Conservation (phyloP, 2,113 vertebrate genomes). For the Puntigrus tetrazona region DNA sequence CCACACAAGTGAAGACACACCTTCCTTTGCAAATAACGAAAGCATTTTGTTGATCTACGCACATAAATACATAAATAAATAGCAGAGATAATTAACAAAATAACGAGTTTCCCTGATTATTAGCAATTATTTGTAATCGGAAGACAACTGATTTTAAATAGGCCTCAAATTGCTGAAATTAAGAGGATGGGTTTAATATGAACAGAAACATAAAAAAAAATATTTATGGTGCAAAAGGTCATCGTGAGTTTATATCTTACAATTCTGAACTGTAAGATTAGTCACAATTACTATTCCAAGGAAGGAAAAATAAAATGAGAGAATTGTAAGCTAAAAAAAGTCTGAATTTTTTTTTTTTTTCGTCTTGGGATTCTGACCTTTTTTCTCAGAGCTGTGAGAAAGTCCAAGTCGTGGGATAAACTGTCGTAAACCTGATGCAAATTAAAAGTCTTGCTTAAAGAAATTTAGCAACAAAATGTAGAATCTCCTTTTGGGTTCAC, state of each 20-base stretch:
- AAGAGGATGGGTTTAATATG: neutral
- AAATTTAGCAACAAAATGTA: neutral
- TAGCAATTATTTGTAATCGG: constrained; percentile 49
- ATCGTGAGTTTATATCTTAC: too few relatives aligned
- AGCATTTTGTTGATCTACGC: neutral
- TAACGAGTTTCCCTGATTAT: constrained; percentile 38
- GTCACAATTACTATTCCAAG: neutral
- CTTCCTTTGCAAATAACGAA: neutral
- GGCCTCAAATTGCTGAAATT: neutral
- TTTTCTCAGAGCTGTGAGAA: neutral
- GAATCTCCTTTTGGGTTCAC: neutral
- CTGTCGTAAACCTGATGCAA: neutral
- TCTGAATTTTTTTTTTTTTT: neutral
- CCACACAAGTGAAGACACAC: neutral
- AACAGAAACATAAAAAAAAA: neutral
- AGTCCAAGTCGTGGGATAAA: neutral
- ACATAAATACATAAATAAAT: constrained; percentile 33
- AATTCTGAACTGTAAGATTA: neutral
- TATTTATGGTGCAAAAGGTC: neutral
- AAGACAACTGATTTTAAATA: constrained; percentile 48
- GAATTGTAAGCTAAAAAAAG: neutral
- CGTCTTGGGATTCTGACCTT: neutral
- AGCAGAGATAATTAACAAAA: neutral
- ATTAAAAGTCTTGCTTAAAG: neutral
- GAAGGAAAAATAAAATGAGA: too few relatives aligned